Base-by-base conservation (phyloP, 2,888 invertebrate species). In the Lithophane leautieri region DNA sequence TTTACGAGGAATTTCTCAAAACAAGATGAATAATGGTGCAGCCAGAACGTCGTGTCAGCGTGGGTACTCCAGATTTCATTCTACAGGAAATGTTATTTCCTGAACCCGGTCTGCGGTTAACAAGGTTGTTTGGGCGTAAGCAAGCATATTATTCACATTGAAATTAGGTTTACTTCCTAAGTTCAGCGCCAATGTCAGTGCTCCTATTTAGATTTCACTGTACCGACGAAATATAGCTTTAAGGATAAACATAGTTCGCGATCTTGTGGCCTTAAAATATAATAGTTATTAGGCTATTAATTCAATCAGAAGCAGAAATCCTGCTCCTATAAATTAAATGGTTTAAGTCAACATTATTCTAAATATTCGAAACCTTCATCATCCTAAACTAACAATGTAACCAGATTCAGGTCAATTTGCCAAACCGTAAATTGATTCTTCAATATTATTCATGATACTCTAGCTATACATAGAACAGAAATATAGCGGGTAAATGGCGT, bases 61-160 rank as follows among this genome's bases (percentile, higher is more conserved):
- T n/a, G n/a, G n/a, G n/a, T 42, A 66, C 60, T 70, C 34, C 47
- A 68, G 67, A 77, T 72, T 73, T 62, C 72, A 73, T 75, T 78
- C 40, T 68, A 71, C 76, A 66, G 87, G 82, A 85, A 82, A 77
- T 81, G 71, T 72, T 72, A 82, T 86, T 86, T 84, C 86, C 84
- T 52, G 63, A n/a, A 40, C 40, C 47, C 44, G 12, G 44, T 22
- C 61, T 61, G 68, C 44, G 67, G 70, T 67, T 73, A 76, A 76
- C 54, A 44, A 62, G 63, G 54, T 65, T 68, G 62, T 56, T 72
- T 63, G 34, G 7, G 16, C 34, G 50, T 61, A 82, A 70, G 74
- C 71, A 76, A 67, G n/a, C 12, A 44, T 73, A 72, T 34, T 56
- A 58, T n/a, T 52, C 16, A 54, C 62, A 56, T 47, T 71, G 50